A percentile compares a stretch with the other conserved stretches of the same genome.
Evolutionary conservation across 2,888 invertebrate species (phyloP).

Genomic region (Octodonta nipae): DNA sequence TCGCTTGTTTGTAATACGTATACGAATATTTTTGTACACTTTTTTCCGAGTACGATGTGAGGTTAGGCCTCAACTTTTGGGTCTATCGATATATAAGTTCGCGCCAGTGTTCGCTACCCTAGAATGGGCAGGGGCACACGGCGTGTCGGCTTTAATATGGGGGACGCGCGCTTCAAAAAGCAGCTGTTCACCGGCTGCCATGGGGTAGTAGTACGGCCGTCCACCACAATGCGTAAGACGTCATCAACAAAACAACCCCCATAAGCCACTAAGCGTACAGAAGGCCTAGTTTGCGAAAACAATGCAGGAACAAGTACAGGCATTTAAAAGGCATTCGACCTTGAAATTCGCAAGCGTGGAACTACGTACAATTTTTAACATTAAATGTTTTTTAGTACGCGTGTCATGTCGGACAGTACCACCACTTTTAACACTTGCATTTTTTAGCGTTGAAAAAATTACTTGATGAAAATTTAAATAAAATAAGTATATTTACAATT

Average conservation of each 20-base stretch:
- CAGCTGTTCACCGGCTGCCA: conserved; percentile 25
- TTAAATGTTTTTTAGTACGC: too few relatives aligned
- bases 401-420: too few relatives aligned
- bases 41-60: too few relatives aligned
- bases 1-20: too few relatives aligned
- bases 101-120: conserved; percentile 31
- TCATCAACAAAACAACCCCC: conserved; percentile 19
- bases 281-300: too few relatives aligned
- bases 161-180: conserved; percentile 18
- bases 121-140: conserved; percentile 30
- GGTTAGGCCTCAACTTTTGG: not conserved
- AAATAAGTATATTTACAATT: too few relatives aligned
- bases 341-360: not conserved
- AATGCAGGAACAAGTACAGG: not conserved
- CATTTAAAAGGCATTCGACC: not conserved
- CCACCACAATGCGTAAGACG: conserved; percentile 10
- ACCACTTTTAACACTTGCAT: too few relatives aligned
- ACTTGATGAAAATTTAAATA: too few relatives aligned
- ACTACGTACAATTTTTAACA: not conserved
- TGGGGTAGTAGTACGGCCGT: conserved; percentile 16
- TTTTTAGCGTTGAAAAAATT: too few relatives aligned
- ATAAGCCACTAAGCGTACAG: conserved; percentile 25
- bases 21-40: too few relatives aligned
- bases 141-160: conserved; percentile 31
- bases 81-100: too few relatives aligned